Base-by-base conservation (phyloP, 2,888 invertebrate genomes). In the Eustalomyia histrio region DNA sequence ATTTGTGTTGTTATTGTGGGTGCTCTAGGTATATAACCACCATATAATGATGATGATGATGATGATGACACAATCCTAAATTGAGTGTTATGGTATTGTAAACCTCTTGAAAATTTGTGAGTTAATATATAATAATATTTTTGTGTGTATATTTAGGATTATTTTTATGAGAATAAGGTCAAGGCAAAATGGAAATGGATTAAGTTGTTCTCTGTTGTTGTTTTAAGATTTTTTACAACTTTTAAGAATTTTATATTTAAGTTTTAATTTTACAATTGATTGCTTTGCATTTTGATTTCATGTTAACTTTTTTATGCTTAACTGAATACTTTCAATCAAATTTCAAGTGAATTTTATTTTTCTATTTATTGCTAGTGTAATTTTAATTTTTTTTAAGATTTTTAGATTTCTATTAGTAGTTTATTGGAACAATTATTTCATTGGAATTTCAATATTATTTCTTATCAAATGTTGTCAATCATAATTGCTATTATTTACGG, bases 81-180 rank as follows among this genome's bases (percentile, higher is more conserved):
- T 47, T 10, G 58, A 16, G 29, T 60, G 58, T 35, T 0, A 21
- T 67, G 57, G 18, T 43, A 16, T 3, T 58, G 18, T 63, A 63
- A 50, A 63, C 29, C 50, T 63, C 29, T 63, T 63, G 50, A 63
- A 63, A 29, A 63, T 63, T 47, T 63, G 39, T 47, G 9, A 63
- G 43, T 63, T 17, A 33, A 63, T 50, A 63, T 61, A 14, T 61
- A n/a, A n/a, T n/a, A n/a, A n/a, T n/a, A 21, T 5, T 50, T 16
- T 35, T 60, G n/a, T 63, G n/a, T 47, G 63, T 63, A 24, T 47
- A n/a, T 47, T 47, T 61, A 10, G 39, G 18, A 29, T 16, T 63
- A 50, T 63, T n/a, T 52, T 71, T 58, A 33, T 58, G 47, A 73
- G 29, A 73, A 64, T 57, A 64, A 73, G 73, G 73, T 73, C 73